Conservation (phyloP, 2,888 invertebrate species). For the Ennomos erosarius region DNA sequence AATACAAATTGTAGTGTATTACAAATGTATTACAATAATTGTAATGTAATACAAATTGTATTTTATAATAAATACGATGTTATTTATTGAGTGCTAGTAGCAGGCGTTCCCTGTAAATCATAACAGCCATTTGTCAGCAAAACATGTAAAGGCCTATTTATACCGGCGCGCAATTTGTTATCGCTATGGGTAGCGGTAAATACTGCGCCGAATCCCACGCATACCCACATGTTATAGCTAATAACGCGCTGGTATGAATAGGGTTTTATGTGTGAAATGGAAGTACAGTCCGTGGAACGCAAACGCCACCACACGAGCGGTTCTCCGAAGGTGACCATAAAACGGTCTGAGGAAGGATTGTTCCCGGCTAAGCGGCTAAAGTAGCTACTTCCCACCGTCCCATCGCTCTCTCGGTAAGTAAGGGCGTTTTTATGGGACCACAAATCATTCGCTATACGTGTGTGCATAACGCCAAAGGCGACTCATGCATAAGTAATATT, state of each 20-base stretch:
- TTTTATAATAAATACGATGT: constrained; percentile 41
- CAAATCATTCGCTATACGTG: constrained; percentile 58
- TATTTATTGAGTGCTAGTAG: constrained; percentile 56
- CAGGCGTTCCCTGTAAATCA: constrained; percentile 58
- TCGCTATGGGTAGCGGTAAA: too few species aligned
- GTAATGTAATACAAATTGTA: constrained; percentile 8
- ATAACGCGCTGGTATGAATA: too few species aligned
- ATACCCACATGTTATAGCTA: too few species aligned
- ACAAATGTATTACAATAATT: too few species aligned
- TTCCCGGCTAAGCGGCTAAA: constrained; percentile 40
- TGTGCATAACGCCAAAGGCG: constrained; percentile 45
- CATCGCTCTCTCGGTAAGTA: constrained; percentile 37
- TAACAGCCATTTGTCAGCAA: constrained; percentile 54
- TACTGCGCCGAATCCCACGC: too few species aligned
- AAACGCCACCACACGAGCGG: constrained; percentile 36
- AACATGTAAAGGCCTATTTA: too few species aligned
- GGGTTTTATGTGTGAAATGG: constrained; percentile 41
- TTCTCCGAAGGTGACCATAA: constrained; percentile 57
- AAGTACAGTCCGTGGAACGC: constrained; percentile 39
- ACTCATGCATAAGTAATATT: constrained; percentile 50
- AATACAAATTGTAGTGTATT: too few species aligned
- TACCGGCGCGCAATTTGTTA: too few species aligned
- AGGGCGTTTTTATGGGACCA: constrained; percentile 58
- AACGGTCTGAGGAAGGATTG: constrained; percentile 49
- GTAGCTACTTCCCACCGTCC: constrained; percentile 42